Evolutionary conservation across 2,888 invertebrate genomes (phyloP), one percentile per base, ranked within the genome.

Genomic region (Drosophila koepferae): DNA sequence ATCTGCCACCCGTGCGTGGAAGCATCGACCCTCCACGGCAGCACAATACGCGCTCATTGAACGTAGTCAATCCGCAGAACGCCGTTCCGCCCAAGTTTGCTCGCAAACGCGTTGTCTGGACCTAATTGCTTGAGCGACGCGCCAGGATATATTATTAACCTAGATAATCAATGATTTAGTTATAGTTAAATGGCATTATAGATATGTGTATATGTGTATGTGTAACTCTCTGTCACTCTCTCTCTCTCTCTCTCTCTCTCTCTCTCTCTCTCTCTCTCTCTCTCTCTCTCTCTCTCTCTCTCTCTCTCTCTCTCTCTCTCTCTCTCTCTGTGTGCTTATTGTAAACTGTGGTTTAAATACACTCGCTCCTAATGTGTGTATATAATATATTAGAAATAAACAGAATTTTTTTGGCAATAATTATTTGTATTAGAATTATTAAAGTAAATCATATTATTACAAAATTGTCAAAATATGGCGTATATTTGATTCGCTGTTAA

Each of bases 41-140:
- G 9, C 65, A 59, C 40, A 80, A 80, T 10, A 77, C 89, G 3
- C 90, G 85, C 16, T 79, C 89, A 28, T 5, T 82, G 62, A 84
- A 83, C 40, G 91, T 90, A 46, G 91, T 90, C 48, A 87, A 81
- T 2, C n/a, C 87, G 0, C 77, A 81, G 43, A 90, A 80, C 10
- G 80, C 82, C 0, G 67, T 73, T 43, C 82, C 87, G 9, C 93
- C 92, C 8, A 82, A 85, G 63, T 93, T 91, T 66, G 92, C 90
- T 3, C 88, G 91, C 12, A 92, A 92, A 66, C 91, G 89, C 36
- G 85, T 92, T 14, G 92, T 90, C 18, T 92, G 92, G 92, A 92
- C 89, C 28, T 92, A 80, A 74, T 4, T 4, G 40, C n/a, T 34
- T 41, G 9, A 34, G 5, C 5, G 10, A 2, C 12, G 41, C 36